phyloP scores from a whole-genome alignment of 37 sponge, comb jelly and placozoan species.

The Chondrosia reniformis region DNA sequence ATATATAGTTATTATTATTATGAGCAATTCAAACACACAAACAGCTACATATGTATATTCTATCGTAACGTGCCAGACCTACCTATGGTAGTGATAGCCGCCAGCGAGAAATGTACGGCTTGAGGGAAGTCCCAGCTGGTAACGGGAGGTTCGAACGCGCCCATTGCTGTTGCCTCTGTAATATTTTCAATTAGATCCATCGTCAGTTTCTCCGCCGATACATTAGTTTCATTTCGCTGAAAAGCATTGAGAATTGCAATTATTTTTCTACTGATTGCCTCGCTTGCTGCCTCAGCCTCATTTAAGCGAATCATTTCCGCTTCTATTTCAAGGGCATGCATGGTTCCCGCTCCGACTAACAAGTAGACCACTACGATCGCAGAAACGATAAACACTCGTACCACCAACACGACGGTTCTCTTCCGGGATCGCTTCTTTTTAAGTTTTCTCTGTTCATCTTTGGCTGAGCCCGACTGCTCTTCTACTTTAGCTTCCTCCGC shows the following conservation, averaged over 20 bases:
- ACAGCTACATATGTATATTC: no score
- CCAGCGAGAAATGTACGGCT: conserved; percentile 23
- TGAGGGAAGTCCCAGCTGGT: conserved; percentile 19
- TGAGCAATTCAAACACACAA: no score
- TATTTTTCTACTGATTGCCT: background rate
- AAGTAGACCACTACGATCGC: background rate
- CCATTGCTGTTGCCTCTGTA: background rate
- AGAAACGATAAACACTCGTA: background rate
- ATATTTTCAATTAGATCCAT: background rate
- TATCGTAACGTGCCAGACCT: background rate
- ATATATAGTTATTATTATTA: no score
- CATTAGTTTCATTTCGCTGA: background rate
- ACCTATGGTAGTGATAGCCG: conserved; percentile 33
- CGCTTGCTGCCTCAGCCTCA: background rate
- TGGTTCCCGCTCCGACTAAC: background rate
- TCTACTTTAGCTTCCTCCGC: background rate
- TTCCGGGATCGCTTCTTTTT: conserved; percentile 6
- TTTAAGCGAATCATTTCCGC: background rate
- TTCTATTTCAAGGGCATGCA: background rate
- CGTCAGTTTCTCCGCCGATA: background rate
- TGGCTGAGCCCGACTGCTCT: background rate
- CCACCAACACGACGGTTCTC: background rate
- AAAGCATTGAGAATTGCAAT: background rate
- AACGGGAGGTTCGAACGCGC: background rate
- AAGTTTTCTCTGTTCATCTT: background rate